Percentiles rank a stretch among this genome's conserved stretches.
phyloP scores from a whole-genome alignment of 2,888 invertebrate species.

The Chironomus tentans region DNA sequence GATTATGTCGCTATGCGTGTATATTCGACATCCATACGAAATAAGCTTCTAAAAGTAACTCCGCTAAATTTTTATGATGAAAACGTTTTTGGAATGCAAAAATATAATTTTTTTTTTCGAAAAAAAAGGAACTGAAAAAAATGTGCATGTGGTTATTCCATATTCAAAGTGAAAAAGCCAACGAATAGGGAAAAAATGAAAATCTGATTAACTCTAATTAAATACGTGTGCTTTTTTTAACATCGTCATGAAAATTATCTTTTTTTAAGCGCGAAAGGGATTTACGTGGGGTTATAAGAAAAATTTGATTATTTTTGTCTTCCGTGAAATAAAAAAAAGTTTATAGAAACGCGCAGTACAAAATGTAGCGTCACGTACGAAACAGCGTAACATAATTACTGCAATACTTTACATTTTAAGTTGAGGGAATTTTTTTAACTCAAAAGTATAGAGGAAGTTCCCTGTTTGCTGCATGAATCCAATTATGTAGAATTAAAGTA shows the following conservation, averaged over 20 bases:
- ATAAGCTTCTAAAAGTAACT: not conserved
- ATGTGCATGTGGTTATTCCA: too few relatives aligned
- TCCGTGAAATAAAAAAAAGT: too few relatives aligned
- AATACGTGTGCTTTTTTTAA: not conserved
- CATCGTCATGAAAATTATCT: not conserved
- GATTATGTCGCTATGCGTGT: not conserved
- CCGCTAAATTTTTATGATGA: not conserved
- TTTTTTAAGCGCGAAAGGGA: not conserved
- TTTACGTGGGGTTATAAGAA: not conserved
- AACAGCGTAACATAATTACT: not conserved
- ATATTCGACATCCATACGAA: not conserved
- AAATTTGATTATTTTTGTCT: not conserved
- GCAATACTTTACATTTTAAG: not conserved
- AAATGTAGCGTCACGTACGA: not conserved
- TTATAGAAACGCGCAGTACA: not conserved
- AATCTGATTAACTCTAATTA: constrained; percentile 6
- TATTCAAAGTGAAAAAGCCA: not conserved
- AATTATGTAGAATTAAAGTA: not conserved
- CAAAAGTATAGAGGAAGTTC: not conserved
- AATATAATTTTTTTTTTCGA: not conserved
- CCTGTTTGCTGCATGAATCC: not conserved
- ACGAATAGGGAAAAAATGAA: not conserved
- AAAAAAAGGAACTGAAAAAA: not conserved
- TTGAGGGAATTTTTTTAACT: too few relatives aligned
- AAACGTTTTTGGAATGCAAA: not conserved